Evolutionary conservation across 2,797 vertebrate genomes (phyloP).

Genomic region (Megalops cyprinoides): DNA sequence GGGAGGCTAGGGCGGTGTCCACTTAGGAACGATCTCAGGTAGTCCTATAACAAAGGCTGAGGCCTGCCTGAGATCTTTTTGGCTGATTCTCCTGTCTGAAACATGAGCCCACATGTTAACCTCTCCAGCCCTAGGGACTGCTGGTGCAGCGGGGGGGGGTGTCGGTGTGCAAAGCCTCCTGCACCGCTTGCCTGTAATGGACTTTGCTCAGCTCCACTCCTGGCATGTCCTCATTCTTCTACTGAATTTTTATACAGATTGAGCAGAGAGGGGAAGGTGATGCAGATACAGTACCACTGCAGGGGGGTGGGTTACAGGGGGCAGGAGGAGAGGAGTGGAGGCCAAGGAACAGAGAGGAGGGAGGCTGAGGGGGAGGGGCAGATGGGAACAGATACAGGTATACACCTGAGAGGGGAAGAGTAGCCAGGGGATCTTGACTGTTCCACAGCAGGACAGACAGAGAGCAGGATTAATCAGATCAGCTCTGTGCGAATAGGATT

Average conservation of each 20-base stretch:
- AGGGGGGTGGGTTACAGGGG: no score
- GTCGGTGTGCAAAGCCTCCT: conserved; percentile 16
- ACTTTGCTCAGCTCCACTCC: conserved; percentile 28
- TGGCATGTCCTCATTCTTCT: conserved; percentile 40
- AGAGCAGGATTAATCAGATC: conserved; percentile 15
- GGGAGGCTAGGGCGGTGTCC: neutral
- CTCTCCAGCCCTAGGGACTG: conserved; percentile 9
- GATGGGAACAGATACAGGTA: conserved; percentile 14
- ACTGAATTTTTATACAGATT: conserved; percentile 44
- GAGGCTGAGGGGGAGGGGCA: neutral
- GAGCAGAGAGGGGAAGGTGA: neutral
- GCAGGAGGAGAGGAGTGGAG: neutral
- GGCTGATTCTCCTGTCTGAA: conserved; percentile 18
- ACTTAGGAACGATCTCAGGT: neutral
- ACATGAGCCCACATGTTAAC: conserved; percentile 28
- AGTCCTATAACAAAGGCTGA: conserved; percentile 17
- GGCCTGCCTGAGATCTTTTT: conserved; percentile 20
- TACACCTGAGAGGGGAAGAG: neutral
- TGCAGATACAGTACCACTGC: neutral
- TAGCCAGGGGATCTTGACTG: neutral
- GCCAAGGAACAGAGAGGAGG: neutral
- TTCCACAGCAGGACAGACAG: conserved; percentile 4
- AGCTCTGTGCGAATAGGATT: neutral
- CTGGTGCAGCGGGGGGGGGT: no score
- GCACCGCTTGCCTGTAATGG: conserved; percentile 34